Evolutionary conservation across 1,140 invertebrate genomes (phyloP), one percentile per base, ranked within the genome.

Genomic region (Centruroides sculpturatus): DNA sequence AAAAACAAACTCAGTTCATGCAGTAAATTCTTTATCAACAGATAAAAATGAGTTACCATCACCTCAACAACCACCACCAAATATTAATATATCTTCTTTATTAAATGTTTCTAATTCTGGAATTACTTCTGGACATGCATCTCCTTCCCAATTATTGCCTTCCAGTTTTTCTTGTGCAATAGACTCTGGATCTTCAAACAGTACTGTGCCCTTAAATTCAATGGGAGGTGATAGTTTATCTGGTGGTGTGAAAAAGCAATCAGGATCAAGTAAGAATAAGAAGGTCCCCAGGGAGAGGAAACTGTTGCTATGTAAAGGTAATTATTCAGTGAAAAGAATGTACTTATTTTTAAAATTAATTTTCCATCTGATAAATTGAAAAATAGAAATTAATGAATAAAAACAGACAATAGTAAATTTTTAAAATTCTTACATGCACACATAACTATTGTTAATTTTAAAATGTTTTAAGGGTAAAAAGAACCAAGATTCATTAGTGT

Each of bases 281-380:
- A 70, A 70, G 52, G 64, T 64, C 36, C 67, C 62, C 10, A 67
- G 66, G 35, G 70, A 72, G 57, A 64, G 69, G 35, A 71, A 72
- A 61, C 59, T 72, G 23, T 64, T 74, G 47, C 78, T 84, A 59
- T 79, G 83, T 60, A 84, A 83, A 71, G 73, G 72, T 73, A 67
- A 35, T 35, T 13, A 50, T 23, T 23, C 23, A 23, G 23, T 23
- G 23, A 23, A 23, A 23, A 23, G 23, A 23, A 23, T 23, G 2
- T 23, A 23, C 23, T 23, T 23, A 23, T 23, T 23, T 23, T 23
- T 23, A 23, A 23, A 23, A 23, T 23, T 23, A 23, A 23, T 23
- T 23, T 23, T 23, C 23, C 23, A 23, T 23, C 23, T 23, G 23
- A 23, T 23, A 23, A 23, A 23, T 23, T 23, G 23, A 23, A 23